These are phyloP conservation scores for Drosophila picticornis DNA, from an alignment of 2,888 invertebrate genomes.

Conservation along the genomic window DNA sequence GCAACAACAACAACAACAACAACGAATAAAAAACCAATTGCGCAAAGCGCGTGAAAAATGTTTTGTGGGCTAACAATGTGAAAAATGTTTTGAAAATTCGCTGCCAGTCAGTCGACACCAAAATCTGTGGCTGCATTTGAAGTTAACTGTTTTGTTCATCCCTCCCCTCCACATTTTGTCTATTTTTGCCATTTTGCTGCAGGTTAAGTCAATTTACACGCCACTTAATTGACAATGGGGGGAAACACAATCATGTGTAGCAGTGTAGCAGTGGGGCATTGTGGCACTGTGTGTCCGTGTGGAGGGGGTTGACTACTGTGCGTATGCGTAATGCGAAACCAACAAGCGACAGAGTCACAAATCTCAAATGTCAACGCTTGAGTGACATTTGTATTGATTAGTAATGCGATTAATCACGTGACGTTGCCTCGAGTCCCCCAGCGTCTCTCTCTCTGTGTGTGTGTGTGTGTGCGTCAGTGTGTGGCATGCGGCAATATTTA, in stretches of 20 bases:
- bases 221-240: slow-evolving; percentile 68
- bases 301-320: slow-evolving; percentile 59
- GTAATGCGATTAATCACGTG: slow-evolving; percentile 76
- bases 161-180: background rate
- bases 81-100: slow-evolving; percentile 46
- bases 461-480: slow-evolving; percentile 23
- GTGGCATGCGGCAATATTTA: slow-evolving; percentile 67
- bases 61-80: slow-evolving; percentile 32
- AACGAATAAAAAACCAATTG: slow-evolving; percentile 20
- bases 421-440: slow-evolving; percentile 25
- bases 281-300: background rate
- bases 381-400: slow-evolving; percentile 78
- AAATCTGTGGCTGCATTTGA: slow-evolving; percentile 38
- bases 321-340: slow-evolving; percentile 74
- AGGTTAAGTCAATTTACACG: slow-evolving; percentile 70
- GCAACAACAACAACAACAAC: slow-evolving; percentile 8
- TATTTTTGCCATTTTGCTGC: slow-evolving; percentile 21
- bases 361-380: slow-evolving; percentile 75
- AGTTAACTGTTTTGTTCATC: slow-evolving; percentile 23
- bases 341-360: slow-evolving; percentile 59
- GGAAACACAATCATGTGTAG: slow-evolving; percentile 2
- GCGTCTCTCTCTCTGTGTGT: slow-evolving; percentile 9
- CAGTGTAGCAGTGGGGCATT: background rate
- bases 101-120: slow-evolving; percentile 8
- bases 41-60: slow-evolving; percentile 21